A percentile compares a stretch with the other conserved stretches of the same genome.
Evolutionary conservation across 2,113 vertebrate genomes (phyloP).

Genomic region (Chloropsis cyanopogon): DNA sequence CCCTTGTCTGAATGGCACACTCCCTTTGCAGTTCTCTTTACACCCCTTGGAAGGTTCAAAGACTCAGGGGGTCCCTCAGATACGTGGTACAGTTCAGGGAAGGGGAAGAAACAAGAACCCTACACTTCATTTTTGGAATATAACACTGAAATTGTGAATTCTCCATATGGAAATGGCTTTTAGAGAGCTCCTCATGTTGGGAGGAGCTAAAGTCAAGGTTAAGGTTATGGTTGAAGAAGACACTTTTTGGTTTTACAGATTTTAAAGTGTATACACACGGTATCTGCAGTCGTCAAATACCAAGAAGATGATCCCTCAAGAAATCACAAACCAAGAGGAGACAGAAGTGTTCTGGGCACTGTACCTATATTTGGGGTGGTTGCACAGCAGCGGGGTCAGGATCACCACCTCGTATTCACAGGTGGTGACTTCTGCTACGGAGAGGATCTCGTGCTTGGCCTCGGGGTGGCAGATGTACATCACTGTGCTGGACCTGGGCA

Average conservation of each 20-base stretch:
- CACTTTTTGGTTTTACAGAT: neutral
- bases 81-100: neutral
- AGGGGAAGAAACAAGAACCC: neutral
- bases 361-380: conserved; percentile 94
- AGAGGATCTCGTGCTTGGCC: conserved; percentile 96
- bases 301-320: neutral
- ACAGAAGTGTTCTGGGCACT: neutral
- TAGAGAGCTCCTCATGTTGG: neutral
- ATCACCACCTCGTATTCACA: conserved; percentile 98
- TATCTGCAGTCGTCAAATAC: neutral
- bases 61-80: neutral
- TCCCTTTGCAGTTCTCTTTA: neutral
- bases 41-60: neutral
- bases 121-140: neutral
- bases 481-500: conserved; percentile 84
- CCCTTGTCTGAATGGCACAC: neutral
- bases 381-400: conserved; percentile 92
- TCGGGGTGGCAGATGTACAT: conserved; percentile 97
- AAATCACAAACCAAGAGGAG: neutral
- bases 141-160: neutral
- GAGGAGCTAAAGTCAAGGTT: neutral
- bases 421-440: conserved; percentile 92
- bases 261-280: neutral
- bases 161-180: neutral
- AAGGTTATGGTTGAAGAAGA: neutral